A percentile compares a stretch with the other conserved stretches of the same genome.
Conservation (phyloP, 92 coral and sea anemone species). For the Porites rus region DNA sequence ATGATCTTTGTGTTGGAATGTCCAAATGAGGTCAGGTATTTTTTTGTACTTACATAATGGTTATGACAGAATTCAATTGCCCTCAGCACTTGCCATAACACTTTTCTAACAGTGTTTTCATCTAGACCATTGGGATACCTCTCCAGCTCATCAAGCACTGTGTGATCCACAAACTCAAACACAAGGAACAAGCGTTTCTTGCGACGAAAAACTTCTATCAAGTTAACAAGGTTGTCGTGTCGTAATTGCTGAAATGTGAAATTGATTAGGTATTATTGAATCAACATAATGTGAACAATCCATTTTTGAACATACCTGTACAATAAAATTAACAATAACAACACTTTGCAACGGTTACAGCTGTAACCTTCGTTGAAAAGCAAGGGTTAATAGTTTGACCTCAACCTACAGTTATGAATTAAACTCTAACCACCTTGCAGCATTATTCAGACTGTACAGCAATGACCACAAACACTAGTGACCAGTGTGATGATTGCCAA, state of each 20-base stretch:
- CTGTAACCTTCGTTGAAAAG: too few species aligned
- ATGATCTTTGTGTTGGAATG: too few species aligned
- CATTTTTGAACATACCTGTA: neutral
- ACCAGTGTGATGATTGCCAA: too few species aligned
- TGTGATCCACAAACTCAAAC: constrained; percentile 99
- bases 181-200: constrained; percentile 98
- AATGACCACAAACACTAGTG: too few species aligned
- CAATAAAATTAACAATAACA: too few species aligned
- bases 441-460: too few species aligned
- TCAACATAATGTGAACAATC: neutral
- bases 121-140: constrained; percentile 98
- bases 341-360: too few species aligned
- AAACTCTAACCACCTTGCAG: too few species aligned
- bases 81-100: constrained; percentile 96
- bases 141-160: constrained; percentile 96
- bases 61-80: constrained; percentile 97
- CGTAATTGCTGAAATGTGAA: constrained; percentile 84
- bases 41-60: constrained; percentile 84
- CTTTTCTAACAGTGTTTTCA: constrained; percentile 84
- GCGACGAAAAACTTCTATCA: constrained; percentile 94
- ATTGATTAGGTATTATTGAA: neutral
- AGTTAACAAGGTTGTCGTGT: constrained; percentile 96
- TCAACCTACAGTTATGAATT: too few species aligned
- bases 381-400: too few species aligned
- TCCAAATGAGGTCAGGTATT: neutral